Percentiles rank a stretch among this genome's conserved stretches.
Evolutionary conservation across 1,140 invertebrate genomes (phyloP).

Genomic region (Zaprionus gabonicus): DNA sequence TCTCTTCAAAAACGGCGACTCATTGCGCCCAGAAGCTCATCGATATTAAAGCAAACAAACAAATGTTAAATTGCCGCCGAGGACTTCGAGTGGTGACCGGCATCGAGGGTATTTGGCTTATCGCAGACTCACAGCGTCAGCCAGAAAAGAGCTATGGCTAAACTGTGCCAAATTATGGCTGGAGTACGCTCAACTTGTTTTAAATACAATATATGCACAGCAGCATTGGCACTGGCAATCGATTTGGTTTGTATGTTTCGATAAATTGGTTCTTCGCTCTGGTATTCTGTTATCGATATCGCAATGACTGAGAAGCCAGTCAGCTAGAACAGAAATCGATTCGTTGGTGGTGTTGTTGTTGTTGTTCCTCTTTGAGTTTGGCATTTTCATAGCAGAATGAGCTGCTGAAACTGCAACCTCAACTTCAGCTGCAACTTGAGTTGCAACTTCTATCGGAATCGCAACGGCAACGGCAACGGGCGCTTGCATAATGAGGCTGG

Average conservation of each 20-base stretch:
- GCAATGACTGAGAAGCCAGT: constrained; percentile 2
- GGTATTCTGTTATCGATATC: background rate
- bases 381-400: background rate
- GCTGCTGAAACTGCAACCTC: constrained; percentile 26
- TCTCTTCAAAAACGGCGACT: constrained; percentile 4
- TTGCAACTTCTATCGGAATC: background rate
- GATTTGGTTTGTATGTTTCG: background rate
- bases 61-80: background rate
- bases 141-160: too few species aligned
- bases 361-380: background rate
- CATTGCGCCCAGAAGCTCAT: constrained; percentile 2
- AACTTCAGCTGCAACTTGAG: background rate
- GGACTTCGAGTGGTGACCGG: constrained; percentile 1
- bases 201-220: too few species aligned
- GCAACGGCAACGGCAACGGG: background rate
- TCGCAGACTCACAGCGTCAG: background rate
- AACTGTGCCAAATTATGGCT: too few species aligned
- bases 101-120: constrained; percentile 2
- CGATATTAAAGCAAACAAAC: constrained; percentile 6
- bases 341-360: background rate
- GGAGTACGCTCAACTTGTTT: too few species aligned
- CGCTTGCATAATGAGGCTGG: constrained; percentile 36
- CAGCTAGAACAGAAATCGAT: constrained; percentile 6
- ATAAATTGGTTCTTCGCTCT: constrained; percentile 1
- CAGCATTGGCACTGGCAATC: background rate